Conservation (phyloP, 2,113 vertebrate genomes). For the Platichthys flesus region DNA sequence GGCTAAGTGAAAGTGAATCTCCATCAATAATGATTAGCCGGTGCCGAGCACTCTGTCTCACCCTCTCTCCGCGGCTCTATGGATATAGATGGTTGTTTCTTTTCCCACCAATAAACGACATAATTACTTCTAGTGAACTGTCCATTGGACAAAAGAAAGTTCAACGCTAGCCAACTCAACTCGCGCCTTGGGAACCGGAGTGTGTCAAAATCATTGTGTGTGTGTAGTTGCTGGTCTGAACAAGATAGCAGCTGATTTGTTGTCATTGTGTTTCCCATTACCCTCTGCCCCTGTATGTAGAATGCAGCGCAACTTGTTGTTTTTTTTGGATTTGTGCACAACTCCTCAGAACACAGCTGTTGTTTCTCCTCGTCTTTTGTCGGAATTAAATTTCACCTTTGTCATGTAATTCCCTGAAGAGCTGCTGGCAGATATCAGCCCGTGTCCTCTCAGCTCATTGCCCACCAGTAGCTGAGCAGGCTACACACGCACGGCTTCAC, state of each 20-base stretch:
- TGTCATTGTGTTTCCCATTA: slow-evolving; percentile 39
- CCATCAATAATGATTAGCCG: slow-evolving; percentile 75
- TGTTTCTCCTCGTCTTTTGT: slow-evolving; percentile 49
- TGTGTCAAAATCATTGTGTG: not conserved
- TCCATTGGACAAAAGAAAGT: slow-evolving; percentile 39
- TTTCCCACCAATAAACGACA: slow-evolving; percentile 43
- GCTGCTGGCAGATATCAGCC: slow-evolving; percentile 38
- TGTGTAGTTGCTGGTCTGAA: slow-evolving; percentile 33
- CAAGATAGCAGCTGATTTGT: slow-evolving; percentile 47
- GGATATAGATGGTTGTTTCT: slow-evolving; percentile 69
- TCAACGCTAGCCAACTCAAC: slow-evolving; percentile 24
- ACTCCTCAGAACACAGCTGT: slow-evolving; percentile 16
- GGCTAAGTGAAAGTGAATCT: slow-evolving; percentile 69
- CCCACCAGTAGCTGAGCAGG: slow-evolving; percentile 40
- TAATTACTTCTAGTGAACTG: slow-evolving; percentile 59
- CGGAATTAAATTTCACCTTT: slow-evolving; percentile 61
- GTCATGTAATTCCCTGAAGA: slow-evolving; percentile 31
- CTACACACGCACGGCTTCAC: slow-evolving; percentile 27
- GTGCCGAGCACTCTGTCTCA: slow-evolving; percentile 53
- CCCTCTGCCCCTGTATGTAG: slow-evolving; percentile 41
- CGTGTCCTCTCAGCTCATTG: slow-evolving; percentile 35
- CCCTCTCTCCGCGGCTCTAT: slow-evolving; percentile 52
- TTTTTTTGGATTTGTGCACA: slow-evolving; percentile 8
- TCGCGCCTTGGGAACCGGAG: slow-evolving; percentile 3
- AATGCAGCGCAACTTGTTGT: slow-evolving; percentile 35